Conservation (phyloP, 2,113 vertebrate genomes). For the Podarcis muralis region DNA sequence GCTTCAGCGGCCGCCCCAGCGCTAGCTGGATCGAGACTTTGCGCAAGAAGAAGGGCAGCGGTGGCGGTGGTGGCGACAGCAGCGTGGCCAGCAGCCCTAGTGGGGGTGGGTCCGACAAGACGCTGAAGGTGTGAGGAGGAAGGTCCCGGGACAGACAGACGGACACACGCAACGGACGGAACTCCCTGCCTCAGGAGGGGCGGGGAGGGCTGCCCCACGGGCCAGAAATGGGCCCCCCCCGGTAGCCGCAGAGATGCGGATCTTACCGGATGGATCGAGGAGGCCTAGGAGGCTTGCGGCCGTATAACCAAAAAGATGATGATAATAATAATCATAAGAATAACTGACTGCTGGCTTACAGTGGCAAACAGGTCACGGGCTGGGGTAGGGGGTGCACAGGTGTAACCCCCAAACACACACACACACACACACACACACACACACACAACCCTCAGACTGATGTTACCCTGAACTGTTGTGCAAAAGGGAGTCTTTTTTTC, state of each 20-base stretch:
- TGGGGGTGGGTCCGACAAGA: background rate
- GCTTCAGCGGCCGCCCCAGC: constrained; percentile 83
- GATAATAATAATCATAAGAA: background rate
- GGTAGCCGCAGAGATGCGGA: background rate
- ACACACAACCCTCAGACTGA: fast-evolving
- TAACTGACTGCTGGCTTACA: background rate
- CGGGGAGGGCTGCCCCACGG: background rate
- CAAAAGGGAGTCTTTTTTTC: background rate
- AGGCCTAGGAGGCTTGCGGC: constrained; percentile 11
- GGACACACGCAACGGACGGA: background rate
- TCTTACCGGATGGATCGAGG: background rate
- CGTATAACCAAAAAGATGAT: constrained; percentile 44
- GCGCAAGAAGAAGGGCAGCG: constrained; percentile 80
- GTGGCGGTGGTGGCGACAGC: constrained; percentile 5
- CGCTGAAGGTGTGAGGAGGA: constrained; percentile 62
- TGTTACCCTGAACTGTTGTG: background rate
- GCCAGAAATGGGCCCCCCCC: background rate
- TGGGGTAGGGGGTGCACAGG: background rate
- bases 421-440: background rate
- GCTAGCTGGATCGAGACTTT: constrained; percentile 91
- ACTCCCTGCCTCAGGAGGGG: background rate
- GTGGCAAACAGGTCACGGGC: background rate
- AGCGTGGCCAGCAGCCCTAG: constrained; percentile 47
- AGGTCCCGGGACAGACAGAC: background rate
- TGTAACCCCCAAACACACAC: background rate